A percentile compares a stretch with the other conserved stretches of the same genome.
Conservation (phyloP, 2,113 vertebrate species). For the Eurypyga helias region DNA sequence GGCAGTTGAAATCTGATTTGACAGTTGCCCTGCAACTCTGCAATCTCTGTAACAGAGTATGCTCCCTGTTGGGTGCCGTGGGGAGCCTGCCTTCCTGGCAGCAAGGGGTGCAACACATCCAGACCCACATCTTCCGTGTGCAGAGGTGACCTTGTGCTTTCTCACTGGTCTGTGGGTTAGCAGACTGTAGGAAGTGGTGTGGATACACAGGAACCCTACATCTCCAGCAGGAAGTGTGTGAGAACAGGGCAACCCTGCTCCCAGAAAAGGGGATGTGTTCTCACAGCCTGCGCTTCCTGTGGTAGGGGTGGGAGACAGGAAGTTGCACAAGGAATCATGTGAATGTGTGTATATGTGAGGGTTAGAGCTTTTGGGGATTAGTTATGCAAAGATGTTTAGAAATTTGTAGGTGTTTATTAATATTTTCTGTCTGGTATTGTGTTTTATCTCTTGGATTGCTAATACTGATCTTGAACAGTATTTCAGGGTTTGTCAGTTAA, state of each 20-base stretch:
- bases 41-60: neutral
- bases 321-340: neutral
- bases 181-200: neutral
- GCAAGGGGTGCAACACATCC: no score
- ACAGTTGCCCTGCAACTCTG: neutral
- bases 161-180: neutral
- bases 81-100: neutral
- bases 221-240: neutral
- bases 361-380: neutral
- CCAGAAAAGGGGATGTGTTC: neutral
- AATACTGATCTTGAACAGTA: neutral
- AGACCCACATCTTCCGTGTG: neutral
- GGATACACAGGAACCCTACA: accelerated
- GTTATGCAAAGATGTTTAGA: neutral
- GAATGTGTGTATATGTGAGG: neutral
- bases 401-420: neutral
- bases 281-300: neutral
- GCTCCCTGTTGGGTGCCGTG: neutral
- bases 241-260: neutral
- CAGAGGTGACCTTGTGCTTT: accelerated
- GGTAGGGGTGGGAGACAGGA: neutral
- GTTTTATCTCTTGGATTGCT: neutral
- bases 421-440: neutral
- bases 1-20: accelerated
- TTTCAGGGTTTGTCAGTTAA: neutral